Evolutionary conservation across 1,140 invertebrate genomes (phyloP).

Genomic region (Mya arenaria): DNA sequence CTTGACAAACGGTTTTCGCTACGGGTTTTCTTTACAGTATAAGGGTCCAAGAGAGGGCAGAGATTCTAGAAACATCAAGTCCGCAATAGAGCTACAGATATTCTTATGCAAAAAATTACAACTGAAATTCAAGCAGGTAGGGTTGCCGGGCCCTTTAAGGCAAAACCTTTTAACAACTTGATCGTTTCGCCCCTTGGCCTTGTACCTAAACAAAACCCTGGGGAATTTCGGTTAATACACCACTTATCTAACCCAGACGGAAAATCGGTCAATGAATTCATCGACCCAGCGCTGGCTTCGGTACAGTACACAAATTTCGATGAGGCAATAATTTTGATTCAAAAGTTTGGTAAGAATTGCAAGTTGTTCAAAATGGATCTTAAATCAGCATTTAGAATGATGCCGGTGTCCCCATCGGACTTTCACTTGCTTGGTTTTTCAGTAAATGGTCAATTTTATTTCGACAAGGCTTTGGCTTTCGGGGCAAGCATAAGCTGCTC

Average conservation of each 20-base stretch:
- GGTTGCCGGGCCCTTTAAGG: slow-evolving; percentile 17
- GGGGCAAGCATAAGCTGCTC: too few relatives aligned
- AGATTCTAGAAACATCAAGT: slow-evolving; percentile 3
- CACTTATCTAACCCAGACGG: slow-evolving; percentile 48
- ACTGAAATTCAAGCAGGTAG: slow-evolving; percentile 23
- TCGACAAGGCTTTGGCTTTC: too few relatives aligned
- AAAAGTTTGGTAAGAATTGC: too few relatives aligned
- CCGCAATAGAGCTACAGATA: not conserved
- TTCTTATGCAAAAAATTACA: not conserved
- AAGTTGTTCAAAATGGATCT: too few relatives aligned
- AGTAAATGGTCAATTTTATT: too few relatives aligned
- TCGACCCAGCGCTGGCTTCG: too few relatives aligned
- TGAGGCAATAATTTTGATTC: too few relatives aligned
- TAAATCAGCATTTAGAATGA: too few relatives aligned
- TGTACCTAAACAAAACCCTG: slow-evolving; percentile 16
- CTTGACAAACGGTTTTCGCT: slow-evolving; percentile 8
- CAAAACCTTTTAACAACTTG: slow-evolving; percentile 10
- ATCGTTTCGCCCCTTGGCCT: slow-evolving; percentile 27
- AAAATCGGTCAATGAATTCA: slow-evolving; percentile 47
- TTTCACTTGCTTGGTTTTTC: too few relatives aligned
- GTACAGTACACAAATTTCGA: too few relatives aligned
- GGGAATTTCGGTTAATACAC: slow-evolving; percentile 24
- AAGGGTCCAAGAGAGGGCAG: not conserved
- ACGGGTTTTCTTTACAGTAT: slow-evolving; percentile 43
- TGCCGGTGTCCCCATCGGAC: too few relatives aligned